phyloP scores from a whole-genome alignment of 2,888 invertebrate genomes.

The Rhaphigaster nebulosa region DNA sequence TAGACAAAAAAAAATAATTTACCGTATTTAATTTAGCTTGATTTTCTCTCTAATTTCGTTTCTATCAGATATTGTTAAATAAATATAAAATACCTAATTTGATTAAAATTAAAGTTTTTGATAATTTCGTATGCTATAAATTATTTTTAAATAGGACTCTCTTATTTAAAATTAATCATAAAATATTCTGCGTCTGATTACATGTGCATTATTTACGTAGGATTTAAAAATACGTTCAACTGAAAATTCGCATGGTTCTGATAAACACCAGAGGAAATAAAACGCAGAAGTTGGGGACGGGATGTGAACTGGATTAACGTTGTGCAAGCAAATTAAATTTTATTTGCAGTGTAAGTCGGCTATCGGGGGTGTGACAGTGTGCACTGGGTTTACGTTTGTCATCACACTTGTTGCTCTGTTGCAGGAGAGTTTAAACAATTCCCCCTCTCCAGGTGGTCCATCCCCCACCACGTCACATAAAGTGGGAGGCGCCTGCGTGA shows the following conservation, averaged over 20 bases:
- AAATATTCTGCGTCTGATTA: background rate
- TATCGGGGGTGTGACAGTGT: constrained; percentile 51
- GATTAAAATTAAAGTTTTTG: no score
- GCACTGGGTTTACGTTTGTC: constrained; percentile 50
- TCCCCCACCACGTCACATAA: background rate
- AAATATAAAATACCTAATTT: no score
- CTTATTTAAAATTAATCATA: background rate
- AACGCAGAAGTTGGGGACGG: background rate
- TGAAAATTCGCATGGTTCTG: background rate
- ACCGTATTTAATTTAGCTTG: no score
- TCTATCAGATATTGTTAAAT: no score
- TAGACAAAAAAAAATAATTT: no score
- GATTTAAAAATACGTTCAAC: background rate
- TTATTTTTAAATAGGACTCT: background rate
- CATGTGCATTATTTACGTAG: background rate
- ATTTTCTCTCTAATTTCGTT: no score
- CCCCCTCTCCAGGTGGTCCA: constrained; percentile 11
- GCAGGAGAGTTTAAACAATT: constrained; percentile 57
- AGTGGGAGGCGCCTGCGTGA: constrained; percentile 55
- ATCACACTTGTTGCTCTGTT: constrained; percentile 56
- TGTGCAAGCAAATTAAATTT: constrained; percentile 27
- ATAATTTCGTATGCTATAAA: background rate
- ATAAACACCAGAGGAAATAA: background rate
- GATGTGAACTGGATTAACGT: background rate
- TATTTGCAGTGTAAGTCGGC: constrained; percentile 9